These are phyloP conservation scores for Akabosia matsudoensis DNA, from an alignment of 1,140 invertebrate genomes.

Conservation along the genomic window DNA sequence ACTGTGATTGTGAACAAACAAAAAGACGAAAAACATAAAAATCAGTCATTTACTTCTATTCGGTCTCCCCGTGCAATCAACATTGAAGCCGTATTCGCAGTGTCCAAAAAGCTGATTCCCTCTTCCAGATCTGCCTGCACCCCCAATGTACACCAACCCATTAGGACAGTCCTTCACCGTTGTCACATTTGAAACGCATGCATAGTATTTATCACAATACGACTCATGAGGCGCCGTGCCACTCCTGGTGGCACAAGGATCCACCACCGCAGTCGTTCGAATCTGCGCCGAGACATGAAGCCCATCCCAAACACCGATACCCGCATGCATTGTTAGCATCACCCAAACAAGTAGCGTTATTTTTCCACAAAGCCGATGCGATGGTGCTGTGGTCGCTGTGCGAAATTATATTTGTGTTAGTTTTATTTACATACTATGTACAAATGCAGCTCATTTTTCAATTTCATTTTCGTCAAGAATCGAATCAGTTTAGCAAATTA, in stretches of 20 bases:
- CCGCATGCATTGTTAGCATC: constrained; percentile 2
- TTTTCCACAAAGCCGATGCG: background rate
- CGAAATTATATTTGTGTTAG: background rate
- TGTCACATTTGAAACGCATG: constrained; percentile 50
- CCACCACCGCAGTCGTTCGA: background rate
- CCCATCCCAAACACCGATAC: background rate
- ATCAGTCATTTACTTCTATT: constrained; percentile 48
- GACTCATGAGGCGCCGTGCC: constrained; percentile 49
- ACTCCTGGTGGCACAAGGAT: constrained; percentile 45
- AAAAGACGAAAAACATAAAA: constrained; percentile 38
- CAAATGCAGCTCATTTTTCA: background rate
- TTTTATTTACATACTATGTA: background rate
- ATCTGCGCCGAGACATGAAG: background rate
- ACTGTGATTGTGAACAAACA: constrained; percentile 10
- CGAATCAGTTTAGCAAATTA: no score
- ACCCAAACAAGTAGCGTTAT: background rate
- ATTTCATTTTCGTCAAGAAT: background rate
- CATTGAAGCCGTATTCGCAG: constrained; percentile 54
- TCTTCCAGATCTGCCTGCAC: constrained; percentile 45
- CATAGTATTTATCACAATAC: constrained; percentile 55
- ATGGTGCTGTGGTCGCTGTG: background rate
- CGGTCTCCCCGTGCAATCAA: constrained; percentile 51
- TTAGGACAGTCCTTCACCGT: constrained; percentile 53
- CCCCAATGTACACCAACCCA: constrained; percentile 52
- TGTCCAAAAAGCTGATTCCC: constrained; percentile 46